Evolutionary conservation across 2,113 vertebrate species (phyloP).

Genomic region (Egretta garzetta): DNA sequence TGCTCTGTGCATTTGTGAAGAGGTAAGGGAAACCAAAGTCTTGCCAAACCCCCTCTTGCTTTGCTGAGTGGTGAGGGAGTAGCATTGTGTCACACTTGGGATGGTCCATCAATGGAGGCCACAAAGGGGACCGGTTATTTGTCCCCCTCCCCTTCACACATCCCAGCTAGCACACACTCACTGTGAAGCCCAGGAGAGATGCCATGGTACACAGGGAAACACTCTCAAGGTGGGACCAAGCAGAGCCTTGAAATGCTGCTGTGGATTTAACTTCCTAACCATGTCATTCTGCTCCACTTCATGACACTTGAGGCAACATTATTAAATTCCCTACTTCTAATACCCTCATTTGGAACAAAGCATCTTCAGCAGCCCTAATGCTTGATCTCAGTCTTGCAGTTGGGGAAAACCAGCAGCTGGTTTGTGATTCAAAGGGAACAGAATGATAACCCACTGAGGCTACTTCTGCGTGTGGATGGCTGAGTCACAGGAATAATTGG

Average conservation of each 20-base stretch:
- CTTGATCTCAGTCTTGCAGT: constrained; percentile 1
- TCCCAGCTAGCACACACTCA: neutral
- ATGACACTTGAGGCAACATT: neutral
- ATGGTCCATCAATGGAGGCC: neutral
- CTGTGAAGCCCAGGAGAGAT: neutral
- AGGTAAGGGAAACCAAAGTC: neutral
- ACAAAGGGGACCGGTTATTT: accelerated
- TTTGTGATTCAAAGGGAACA: neutral
- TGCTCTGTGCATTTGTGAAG: neutral
- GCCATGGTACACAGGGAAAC: neutral
- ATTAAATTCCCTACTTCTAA: neutral
- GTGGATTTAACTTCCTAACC: neutral
- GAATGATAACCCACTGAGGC: constrained; percentile 13
- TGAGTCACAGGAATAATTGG: constrained; percentile 32
- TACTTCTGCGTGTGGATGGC: neutral
- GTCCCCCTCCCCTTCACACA: neutral
- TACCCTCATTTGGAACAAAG: neutral
- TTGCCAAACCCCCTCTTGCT: neutral
- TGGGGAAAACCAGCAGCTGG: constrained; percentile 26
- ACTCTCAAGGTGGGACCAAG: neutral
- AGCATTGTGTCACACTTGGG: neutral
- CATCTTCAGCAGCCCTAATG: neutral
- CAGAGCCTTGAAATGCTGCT: neutral
- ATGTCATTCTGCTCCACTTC: neutral
- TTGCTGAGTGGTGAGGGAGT: neutral